Base-by-base conservation (phyloP, 2,113 vertebrate genomes). In the Phylloscopus trochilus region DNA sequence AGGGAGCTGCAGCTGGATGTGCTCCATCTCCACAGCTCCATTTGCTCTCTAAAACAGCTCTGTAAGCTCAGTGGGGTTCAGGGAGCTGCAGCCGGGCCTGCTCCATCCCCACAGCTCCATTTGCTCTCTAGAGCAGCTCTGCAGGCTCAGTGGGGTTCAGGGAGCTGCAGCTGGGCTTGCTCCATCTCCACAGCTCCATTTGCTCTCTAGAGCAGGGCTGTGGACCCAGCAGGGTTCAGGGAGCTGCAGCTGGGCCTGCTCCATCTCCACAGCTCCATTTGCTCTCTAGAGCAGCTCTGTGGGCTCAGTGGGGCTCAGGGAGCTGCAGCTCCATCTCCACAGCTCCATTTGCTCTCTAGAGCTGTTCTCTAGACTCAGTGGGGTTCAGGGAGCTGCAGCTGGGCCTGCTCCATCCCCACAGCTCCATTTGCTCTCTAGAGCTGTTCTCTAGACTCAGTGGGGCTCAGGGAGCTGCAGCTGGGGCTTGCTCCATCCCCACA, bases 1-100 rank as follows among this genome's bases (percentile, higher is more conserved):
- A 6, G 39, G 19, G 60, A 31, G 44, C 44, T 83, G 69, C 44
- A 12, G 19, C 8, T 19, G 11, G 3, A 5, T 9, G 64, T 5
- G n/a, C 1, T 1, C 11, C 2, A 0, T 2, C 24, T 11, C 47
- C 4, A 2, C 0, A 19, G 53, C 63, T 69, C 49, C 4, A 0
- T 13, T 56, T 63, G 7, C 56, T 17, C 63, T 7, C n/a, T n/a
- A n/a, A n/a, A n/a, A n/a, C n/a, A n/a, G n/a, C n/a, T n/a, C n/a
- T n/a, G n/a, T n/a, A n/a, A n/a, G 2, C 7, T 64, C 46, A 1
- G 41, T 0, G 1, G 51, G 15, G 43, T 0, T 30, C 20, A 6
- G 39, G 19, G 60, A 31, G 44, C 44, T 83, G 69, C 44, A 12
- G 19, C 8, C 17, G 11, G 3, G 5, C 11, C 69, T 5, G n/a